Base-by-base conservation (phyloP, 2,888 invertebrate genomes). In the Diarsia rubi region DNA sequence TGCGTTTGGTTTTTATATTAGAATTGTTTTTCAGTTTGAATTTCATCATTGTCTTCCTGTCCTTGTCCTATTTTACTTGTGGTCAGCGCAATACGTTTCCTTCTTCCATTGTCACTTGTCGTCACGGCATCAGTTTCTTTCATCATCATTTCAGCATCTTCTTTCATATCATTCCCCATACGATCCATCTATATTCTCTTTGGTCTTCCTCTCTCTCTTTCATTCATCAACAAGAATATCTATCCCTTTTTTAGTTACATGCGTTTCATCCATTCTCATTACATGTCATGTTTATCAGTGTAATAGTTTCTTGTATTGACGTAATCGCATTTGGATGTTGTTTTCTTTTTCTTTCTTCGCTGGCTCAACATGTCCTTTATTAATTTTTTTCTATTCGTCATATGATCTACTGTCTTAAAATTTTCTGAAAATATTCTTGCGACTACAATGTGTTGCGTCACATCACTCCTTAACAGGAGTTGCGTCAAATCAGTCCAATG, bases 401-500 rank as follows among this genome's bases (percentile, higher is more conserved):
- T 24, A 1, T 16, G 16, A 24, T 8, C 9, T 14, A 24, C 14
- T 54, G 14, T 54, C 24, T 14, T 49, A 9, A 52, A 11, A 52
- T n/a, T 47, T 47, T 21, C 19, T 45, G 45, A 45, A 45, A 14
- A 49, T 49, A 21, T 49, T 9, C 19, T 49, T 54, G n/a, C 14
- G 24, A 54, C 14, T 24, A 1, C 54, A 24, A 24, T 6, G 16
- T 24, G 47, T 63, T 47, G n/a, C 8, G 11, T 31, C 24, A 42
- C 2, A 11, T 0, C n/a, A 52, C 42, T 44, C 21, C 45, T 52
- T 37, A 69, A 65, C 19, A 44, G 4, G 42, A 74, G 73, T 59
- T 75, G 54, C 60, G 54, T 60, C 64, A 67, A 70, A 80, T 67
- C 54, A 6, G 42, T 14, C 6, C 42, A 31, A 9, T n/a, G 24